Base-by-base conservation (phyloP, 2,113 vertebrate species). In the Numida meleagris region DNA sequence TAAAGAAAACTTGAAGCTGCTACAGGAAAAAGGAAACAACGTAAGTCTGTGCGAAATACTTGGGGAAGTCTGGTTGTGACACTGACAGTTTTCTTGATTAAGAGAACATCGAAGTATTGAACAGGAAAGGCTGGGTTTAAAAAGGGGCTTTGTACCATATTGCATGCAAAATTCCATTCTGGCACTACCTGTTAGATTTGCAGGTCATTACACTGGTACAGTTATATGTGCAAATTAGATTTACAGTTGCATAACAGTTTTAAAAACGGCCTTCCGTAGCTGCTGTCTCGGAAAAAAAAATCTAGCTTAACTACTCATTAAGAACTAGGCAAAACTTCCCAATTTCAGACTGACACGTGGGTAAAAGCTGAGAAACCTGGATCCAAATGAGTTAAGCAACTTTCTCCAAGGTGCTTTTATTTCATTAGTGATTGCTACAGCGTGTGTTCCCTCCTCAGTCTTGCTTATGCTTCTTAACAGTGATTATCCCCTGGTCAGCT, bases 21-120 rank as follows among this genome's bases (percentile, higher is more conserved):
- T 99, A 93, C 98, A 98, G 98, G 99, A 99, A 94, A 99, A 99
- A 98, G 98, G 98, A 98, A 98, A 97, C 97, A 98, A 98, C 79
- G 99, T 99, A 98, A 99, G 99, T 98, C 74, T 96, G 58, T 92
- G 88, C 93, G 88, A 76, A 91, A 75, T 86, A 58, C 61, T 50
- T 91, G 73, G 88, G 91, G 68, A 46, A 63, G 48, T 93, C 46
- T 62, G 74, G 36, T 84, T 91, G n/a, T 95, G 86, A 91, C 62
- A 43, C 83, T 75, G 81, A 46, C 13, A 50, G 0, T 66, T 50
- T 34, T 57, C 20, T 89, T 88, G 34, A 10, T 33, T 61, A 46
- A 59, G 74, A 55, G 31, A 71, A 13, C 67, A 7, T 24, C 6
- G 17, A 58, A 43, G 17, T 85, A 59, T 81, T 50, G 73, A 73